Evolutionary conservation across 2,797 vertebrate species (phyloP).

Genomic region (Hyperoplus lanceolatus): DNA sequence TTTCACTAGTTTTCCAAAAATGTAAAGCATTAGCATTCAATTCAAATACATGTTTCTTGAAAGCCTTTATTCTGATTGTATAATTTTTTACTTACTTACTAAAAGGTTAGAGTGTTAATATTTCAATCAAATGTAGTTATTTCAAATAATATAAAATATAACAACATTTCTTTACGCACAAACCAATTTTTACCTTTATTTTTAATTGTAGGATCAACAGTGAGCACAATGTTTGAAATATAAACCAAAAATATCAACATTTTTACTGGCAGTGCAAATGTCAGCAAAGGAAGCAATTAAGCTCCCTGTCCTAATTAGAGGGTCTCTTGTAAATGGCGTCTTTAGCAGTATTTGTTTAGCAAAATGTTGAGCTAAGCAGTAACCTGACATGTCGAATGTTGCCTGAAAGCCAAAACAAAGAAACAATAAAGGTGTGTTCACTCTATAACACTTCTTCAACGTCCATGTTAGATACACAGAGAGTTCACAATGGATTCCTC

Average conservation of each 20-base stretch:
- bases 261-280: constrained; percentile 50
- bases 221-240: constrained; percentile 28
- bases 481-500: background rate
- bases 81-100: too few relatives aligned
- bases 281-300: constrained; percentile 28
- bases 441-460: constrained; percentile 35
- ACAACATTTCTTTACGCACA: background rate
- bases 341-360: constrained; percentile 28
- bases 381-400: constrained; percentile 33
- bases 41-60: background rate
- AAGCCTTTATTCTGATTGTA: too few relatives aligned
- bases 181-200: background rate
- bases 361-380: constrained; percentile 38
- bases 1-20: background rate
- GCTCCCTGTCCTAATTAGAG: constrained; percentile 35
- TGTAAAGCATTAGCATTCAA: background rate
- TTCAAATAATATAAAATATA: background rate
- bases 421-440: constrained; percentile 58
- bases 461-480: background rate
- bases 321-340: constrained; percentile 33
- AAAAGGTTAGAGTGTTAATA: constrained; percentile 2
- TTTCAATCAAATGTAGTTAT: background rate
- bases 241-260: constrained; percentile 29
- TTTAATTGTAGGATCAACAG: background rate
- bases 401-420: constrained; percentile 35